Conservation (phyloP, 2,888 invertebrate genomes). For the Bugulina stolonifera region DNA sequence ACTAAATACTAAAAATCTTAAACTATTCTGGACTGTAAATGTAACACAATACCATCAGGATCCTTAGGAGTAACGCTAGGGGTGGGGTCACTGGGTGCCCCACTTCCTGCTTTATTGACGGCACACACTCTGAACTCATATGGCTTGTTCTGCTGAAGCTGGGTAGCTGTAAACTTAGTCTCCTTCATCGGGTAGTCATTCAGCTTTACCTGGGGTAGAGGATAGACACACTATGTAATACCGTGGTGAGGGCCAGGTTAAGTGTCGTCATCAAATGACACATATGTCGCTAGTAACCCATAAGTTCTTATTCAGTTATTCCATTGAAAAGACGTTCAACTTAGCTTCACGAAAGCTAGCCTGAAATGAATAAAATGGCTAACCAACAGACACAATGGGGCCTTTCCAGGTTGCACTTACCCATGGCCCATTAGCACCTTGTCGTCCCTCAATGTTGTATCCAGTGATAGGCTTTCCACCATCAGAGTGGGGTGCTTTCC, state of each 20-base stretch:
- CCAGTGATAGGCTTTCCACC: constrained; percentile 43
- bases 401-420: background rate
- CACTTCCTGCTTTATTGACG: constrained; percentile 74
- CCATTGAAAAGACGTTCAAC: too few species aligned
- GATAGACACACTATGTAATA: too few species aligned
- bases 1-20: too few species aligned
- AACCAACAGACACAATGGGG: too few species aligned
- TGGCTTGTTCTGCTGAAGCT: constrained; percentile 53
- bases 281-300: too few species aligned
- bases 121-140: constrained; percentile 82
- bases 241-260: too few species aligned
- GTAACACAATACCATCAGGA: constrained; percentile 29
- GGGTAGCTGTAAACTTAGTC: constrained; percentile 36
- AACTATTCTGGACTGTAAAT: too few species aligned
- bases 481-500: constrained; percentile 51
- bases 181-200: constrained; percentile 41
- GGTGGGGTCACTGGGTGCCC: constrained; percentile 61
- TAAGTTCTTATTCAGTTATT: too few species aligned
- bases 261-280: too few species aligned
- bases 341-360: too few species aligned
- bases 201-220: constrained; percentile 37
- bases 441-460: constrained; percentile 26
- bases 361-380: too few species aligned
- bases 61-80: constrained; percentile 41
- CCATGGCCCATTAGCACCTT: constrained; percentile 27